Conservation (phyloP, 2,888 invertebrate genomes). For the Shargacucullia verbasci region DNA sequence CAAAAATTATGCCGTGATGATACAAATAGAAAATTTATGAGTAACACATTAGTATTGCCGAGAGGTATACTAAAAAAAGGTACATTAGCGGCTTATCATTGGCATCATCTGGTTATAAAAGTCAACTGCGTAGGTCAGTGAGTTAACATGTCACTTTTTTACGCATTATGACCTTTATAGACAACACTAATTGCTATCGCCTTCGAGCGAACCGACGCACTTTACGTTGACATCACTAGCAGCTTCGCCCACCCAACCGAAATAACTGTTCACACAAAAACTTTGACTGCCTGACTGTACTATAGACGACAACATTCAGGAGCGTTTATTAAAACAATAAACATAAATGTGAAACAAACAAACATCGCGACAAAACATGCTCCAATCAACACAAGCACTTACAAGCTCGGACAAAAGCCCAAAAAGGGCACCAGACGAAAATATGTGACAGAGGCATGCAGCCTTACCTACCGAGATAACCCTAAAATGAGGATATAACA, state of each 20-base stretch:
- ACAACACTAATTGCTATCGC: conserved; percentile 39
- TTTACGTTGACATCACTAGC: conserved; percentile 36
- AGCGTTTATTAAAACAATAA: conserved; percentile 37
- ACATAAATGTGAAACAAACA: conserved; percentile 44
- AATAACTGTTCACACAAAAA: conserved; percentile 16
- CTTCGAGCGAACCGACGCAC: conserved; percentile 32
- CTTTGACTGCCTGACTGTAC: conserved; percentile 3
- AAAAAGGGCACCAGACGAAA: conserved; percentile 70
- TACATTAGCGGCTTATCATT: conserved; percentile 14
- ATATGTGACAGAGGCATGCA: conserved; percentile 78
- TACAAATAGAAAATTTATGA: not conserved
- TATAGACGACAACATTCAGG: conserved; percentile 31
- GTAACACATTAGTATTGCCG: conserved; percentile 5
- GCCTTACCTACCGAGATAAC: conserved; percentile 75
- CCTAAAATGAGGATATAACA: conserved; percentile 81
- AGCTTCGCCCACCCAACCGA: conserved; percentile 21
- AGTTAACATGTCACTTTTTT: conserved; percentile 34
- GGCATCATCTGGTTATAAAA: conserved; percentile 25
- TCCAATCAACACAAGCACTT: conserved; percentile 57
- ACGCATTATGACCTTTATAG: conserved; percentile 46
- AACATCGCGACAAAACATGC: conserved; percentile 47
- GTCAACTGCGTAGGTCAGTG: conserved; percentile 23
- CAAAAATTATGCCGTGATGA: not conserved
- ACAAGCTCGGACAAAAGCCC: conserved; percentile 52
- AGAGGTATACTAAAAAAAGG: conserved; percentile 25